These are phyloP conservation scores for Lottia scabra DNA, from an alignment of 2,888 invertebrate genomes.

Conservation along the genomic window DNA sequence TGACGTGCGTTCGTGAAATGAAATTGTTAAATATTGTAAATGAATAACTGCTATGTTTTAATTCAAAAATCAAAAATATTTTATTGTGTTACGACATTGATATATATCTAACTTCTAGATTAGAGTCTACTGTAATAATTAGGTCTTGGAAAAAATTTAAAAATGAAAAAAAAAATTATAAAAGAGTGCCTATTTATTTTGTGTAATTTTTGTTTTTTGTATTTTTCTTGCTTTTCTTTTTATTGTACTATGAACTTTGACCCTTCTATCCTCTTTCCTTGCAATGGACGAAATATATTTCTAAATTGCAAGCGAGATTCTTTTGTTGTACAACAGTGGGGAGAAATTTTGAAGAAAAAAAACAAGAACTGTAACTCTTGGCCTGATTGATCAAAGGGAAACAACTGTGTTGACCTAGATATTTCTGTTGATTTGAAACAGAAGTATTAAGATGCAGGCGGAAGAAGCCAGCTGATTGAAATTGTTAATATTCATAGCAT, in stretches of 20 bases:
- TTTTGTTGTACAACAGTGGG: neutral
- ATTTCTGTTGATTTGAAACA: neutral
- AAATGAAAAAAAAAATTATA: neutral
- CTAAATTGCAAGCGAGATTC: too few relatives aligned
- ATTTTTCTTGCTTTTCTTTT: neutral
- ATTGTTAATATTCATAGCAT: too few relatives aligned
- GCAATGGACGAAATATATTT: neutral
- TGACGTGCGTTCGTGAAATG: neutral
- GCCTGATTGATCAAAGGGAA: neutral
- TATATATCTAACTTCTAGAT: neutral
- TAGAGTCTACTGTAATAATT: neutral
- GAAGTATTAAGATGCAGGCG: too few relatives aligned
- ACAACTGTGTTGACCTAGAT: neutral
- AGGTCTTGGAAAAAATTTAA: neutral
- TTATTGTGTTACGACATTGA: neutral
- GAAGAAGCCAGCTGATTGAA: too few relatives aligned
- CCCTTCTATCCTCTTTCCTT: neutral
- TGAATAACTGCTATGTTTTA: neutral
- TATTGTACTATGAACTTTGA: neutral
- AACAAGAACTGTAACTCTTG: neutral
- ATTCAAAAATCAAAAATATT: neutral
- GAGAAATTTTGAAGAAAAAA: neutral
- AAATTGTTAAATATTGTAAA: neutral
- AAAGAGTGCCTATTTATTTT: neutral
- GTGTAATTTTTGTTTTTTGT: neutral